phyloP scores from a whole-genome alignment of 2,888 invertebrate genomes.

The Drosophila diplacantha region DNA sequence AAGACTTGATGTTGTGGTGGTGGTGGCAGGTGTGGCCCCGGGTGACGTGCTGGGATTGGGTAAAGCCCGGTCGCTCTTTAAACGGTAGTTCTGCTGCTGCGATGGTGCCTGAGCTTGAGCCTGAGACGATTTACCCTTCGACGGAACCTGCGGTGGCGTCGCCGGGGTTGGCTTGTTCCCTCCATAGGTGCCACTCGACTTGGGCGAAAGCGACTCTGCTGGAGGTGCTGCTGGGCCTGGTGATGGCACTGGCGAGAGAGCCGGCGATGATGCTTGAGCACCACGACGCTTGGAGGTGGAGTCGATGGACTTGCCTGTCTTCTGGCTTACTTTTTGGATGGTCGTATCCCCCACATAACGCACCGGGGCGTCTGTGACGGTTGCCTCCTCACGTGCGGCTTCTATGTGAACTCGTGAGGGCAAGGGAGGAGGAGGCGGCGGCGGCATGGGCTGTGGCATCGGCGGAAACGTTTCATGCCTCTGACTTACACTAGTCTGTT shows the following conservation, averaged over 20 bases:
- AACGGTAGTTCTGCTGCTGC: constrained; percentile 11
- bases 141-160: background rate
- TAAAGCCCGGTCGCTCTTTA: constrained; percentile 45
- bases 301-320: constrained; percentile 28
- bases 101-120: constrained; percentile 6
- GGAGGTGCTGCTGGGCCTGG: background rate
- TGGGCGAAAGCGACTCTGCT: constrained; percentile 17
- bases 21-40: constrained; percentile 5
- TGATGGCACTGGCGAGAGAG: constrained; percentile 24
- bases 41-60: constrained; percentile 27
- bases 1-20: constrained; percentile 44
- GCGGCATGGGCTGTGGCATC: constrained; percentile 31
- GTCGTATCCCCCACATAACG: constrained; percentile 74
- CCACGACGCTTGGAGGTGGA: constrained; percentile 57
- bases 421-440: constrained; percentile 33
- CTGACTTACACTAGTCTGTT: constrained; percentile 1
- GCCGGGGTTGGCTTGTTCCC: constrained; percentile 5
- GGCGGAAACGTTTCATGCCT: constrained; percentile 5
- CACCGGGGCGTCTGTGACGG: constrained; percentile 39
- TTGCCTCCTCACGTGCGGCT: constrained; percentile 6
- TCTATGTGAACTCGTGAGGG: background rate
- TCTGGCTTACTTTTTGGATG: constrained; percentile 68
- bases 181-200: constrained; percentile 6
- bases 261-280: constrained; percentile 48
- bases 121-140: constrained; percentile 2